Percentiles rank a stretch among this genome's conserved stretches.
Conservation (phyloP, 2,888 invertebrate species). For the Eudemis profundana region DNA sequence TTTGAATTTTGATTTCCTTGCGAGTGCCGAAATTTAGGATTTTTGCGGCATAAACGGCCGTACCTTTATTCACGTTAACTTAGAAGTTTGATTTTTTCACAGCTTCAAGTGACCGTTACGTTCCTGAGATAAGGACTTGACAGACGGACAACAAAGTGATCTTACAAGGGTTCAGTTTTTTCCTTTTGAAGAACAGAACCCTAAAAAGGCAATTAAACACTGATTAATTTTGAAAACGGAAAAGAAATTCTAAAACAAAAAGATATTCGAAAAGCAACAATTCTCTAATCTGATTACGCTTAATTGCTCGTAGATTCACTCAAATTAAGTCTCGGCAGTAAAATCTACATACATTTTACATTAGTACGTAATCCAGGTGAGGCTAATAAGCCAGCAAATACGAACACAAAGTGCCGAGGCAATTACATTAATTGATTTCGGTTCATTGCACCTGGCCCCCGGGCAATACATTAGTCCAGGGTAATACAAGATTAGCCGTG, state of each 20-base stretch:
- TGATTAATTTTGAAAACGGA: neutral
- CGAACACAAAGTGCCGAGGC: conserved; percentile 55
- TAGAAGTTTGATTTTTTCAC: too few relatives aligned
- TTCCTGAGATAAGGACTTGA: too few relatives aligned
- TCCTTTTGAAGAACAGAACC: too few relatives aligned
- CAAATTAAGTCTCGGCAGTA: neutral
- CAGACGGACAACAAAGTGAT: too few relatives aligned
- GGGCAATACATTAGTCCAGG: conserved; percentile 49
- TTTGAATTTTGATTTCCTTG: too few relatives aligned
- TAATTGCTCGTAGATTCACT: conserved; percentile 5
- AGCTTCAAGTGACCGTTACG: too few relatives aligned
- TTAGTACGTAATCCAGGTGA: conserved; percentile 47
- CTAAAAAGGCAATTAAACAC: neutral
- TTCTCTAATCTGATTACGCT: neutral
- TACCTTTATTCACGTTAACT: too few relatives aligned
- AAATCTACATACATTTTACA: conserved; percentile 20
- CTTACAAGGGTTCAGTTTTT: too few relatives aligned
- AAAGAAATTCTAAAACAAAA: neutral
- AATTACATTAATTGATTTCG: conserved; percentile 78
- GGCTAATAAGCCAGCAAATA: conserved; percentile 63
- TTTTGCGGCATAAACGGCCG: too few relatives aligned
- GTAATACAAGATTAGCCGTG: conserved; percentile 40
- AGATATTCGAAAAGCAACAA: neutral
- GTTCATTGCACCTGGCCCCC: conserved; percentile 70
- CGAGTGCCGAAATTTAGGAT: too few relatives aligned